phyloP scores from a whole-genome alignment of 2,797 vertebrate genomes.

The Xiphorhynchus erythropygius region DNA sequence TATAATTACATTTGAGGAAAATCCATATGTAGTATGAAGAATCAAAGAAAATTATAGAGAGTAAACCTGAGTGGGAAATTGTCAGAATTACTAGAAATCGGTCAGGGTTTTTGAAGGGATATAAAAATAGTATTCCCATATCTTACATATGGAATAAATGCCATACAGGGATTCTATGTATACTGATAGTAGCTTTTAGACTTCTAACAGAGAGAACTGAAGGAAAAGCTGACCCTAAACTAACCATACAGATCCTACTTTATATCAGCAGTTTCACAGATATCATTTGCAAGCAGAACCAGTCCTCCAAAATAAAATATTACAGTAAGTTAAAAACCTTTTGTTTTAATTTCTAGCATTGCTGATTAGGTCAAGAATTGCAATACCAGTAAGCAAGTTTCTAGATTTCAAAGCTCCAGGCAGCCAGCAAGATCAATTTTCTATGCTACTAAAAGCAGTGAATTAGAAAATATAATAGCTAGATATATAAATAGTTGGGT shows the following conservation, averaged over 20 bases:
- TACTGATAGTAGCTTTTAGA: neutral
- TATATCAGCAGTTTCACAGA: neutral
- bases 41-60: neutral
- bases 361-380: neutral
- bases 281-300: neutral
- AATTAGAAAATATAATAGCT: constrained; percentile 44
- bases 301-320: neutral
- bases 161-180: neutral
- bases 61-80: neutral
- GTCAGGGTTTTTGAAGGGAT: neutral
- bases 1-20: neutral
- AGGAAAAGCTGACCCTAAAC: neutral
- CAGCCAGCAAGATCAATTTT: neutral
- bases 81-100: neutral
- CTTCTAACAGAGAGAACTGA: neutral
- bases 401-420: constrained; percentile 1
- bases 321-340: neutral
- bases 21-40: neutral
- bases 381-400: neutral
- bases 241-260: neutral
- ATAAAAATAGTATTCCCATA: neutral
- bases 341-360: neutral
- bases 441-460: constrained; percentile 16
- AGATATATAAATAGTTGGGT: constrained; percentile 8
- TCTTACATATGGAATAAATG: neutral